Evolutionary conservation across 2,113 vertebrate species (phyloP).

Genomic region (Picathartes gymnocephalus): DNA sequence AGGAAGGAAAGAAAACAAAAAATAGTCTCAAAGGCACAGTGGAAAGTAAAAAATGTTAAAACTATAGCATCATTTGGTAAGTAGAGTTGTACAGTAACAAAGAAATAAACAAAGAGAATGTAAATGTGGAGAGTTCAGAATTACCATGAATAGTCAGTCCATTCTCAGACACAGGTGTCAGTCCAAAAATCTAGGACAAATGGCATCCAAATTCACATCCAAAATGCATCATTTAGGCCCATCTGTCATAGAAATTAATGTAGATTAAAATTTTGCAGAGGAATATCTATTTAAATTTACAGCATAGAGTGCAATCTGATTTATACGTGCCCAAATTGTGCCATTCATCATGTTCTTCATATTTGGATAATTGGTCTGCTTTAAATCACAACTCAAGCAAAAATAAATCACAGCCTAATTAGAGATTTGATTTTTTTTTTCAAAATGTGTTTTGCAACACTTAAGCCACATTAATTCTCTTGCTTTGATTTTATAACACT

Average conservation of each 20-base stretch:
- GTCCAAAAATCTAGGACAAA: neutral
- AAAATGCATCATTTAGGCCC: neutral
- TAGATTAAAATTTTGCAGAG: neutral
- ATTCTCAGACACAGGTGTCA: neutral
- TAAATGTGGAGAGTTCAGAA: neutral
- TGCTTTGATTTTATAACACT: neutral
- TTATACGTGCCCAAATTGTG: neutral
- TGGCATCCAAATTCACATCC: neutral
- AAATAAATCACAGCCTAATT: neutral
- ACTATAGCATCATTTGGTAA: neutral
- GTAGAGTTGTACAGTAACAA: neutral
- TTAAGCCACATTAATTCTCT: neutral
- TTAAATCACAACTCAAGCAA: neutral
- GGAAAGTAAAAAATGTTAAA: neutral
- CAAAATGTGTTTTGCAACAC: neutral
- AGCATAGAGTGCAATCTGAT: neutral
- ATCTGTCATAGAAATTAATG: neutral
- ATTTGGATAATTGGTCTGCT: neutral
- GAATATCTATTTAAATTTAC: conserved; percentile 6
- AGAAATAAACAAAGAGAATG: neutral
- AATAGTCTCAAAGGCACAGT: neutral
- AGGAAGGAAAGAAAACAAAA: neutral
- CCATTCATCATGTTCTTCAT: neutral
- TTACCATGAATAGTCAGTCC: neutral
- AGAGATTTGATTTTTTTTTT: neutral